These are phyloP conservation scores for Oryctolagus cuniculus DNA, from an alignment of 2,113 vertebrate genomes.

Conservation along the genomic window DNA sequence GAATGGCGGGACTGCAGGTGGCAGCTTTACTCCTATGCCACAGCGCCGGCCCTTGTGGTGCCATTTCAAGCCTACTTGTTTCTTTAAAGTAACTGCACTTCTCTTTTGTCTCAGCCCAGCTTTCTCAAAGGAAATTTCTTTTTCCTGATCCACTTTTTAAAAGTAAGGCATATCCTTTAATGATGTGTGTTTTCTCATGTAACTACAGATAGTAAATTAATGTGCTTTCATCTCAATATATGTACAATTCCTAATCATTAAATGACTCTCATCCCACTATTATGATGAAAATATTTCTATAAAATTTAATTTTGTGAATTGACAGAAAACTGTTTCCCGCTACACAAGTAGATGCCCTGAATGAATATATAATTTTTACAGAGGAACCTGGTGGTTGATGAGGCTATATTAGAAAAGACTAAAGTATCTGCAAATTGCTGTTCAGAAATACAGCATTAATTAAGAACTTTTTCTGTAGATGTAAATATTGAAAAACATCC, in stretches of 20 bases:
- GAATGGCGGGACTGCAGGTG: too few relatives aligned
- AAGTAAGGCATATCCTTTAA: neutral
- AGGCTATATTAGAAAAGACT: neutral
- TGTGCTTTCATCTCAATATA: neutral
- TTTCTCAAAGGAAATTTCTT: neutral
- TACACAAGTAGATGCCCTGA: neutral
- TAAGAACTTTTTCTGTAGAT: neutral
- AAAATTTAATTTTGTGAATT: neutral
- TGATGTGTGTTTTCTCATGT: neutral
- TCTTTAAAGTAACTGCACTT: neutral
- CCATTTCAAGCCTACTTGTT: neutral
- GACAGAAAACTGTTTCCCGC: neutral
- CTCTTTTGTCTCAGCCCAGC: neutral
- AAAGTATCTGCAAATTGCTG: neutral
- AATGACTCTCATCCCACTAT: neutral
- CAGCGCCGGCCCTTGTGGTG: too few relatives aligned
- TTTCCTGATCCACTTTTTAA: neutral
- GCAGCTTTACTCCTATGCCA: too few relatives aligned
- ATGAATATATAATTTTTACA: conserved; percentile 30
- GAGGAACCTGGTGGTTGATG: neutral
- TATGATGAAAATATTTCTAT: neutral
- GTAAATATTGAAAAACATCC: neutral
- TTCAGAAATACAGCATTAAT: neutral
- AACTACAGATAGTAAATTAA: neutral
- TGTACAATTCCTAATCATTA: neutral